Base-by-base conservation (phyloP, 2,797 vertebrate genomes). In the Esox masquinongy region DNA sequence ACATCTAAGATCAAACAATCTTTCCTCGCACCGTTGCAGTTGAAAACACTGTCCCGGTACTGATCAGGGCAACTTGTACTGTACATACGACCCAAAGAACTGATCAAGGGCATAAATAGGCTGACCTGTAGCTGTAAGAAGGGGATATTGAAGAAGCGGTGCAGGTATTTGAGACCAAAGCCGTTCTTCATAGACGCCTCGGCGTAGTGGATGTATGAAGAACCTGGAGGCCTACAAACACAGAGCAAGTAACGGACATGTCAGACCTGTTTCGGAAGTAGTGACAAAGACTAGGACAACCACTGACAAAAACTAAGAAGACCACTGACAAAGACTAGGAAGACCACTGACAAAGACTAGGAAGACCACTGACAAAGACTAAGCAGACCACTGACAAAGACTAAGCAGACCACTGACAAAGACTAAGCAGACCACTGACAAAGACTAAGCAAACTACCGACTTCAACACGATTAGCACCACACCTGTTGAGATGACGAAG, bases 141-240 rank as follows among this genome's bases (percentile, higher is more conserved):
- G 0, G 95, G 95, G 77, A 96, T 95, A 73, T 96, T 96, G 91
- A 96, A 95, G 91, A 96, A 96, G 72, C 94, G 94, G 79, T 96
- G 95, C 49, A 96, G 90, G 76, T 96, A 95, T 87, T 95, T 96
- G 59, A 96, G 90, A 74, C 95, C 95, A 47, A 96, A 96, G 84
- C 95, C 95, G 80, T 96, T 96, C 92, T 93, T 96, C 95, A 96
- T 96, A 86, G 95, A 96, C 83, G 94, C 94, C 88, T 96, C 95
- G 14, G 95, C 95, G 0, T 96, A 96, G 68, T 93, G 95, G 81
- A 96, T 94, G 77, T 95, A 95, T 0, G 95, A 96, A 50, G 94
- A 93, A 31, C 95, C 95, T 0, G 93, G 95, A 29, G 94, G 94
- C 80, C 95, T 96, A 86, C 71, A 17, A 17, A 56, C 4, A 34